Evolutionary conservation across 2,888 invertebrate genomes (phyloP).

Genomic region (Hipparchia semele): DNA sequence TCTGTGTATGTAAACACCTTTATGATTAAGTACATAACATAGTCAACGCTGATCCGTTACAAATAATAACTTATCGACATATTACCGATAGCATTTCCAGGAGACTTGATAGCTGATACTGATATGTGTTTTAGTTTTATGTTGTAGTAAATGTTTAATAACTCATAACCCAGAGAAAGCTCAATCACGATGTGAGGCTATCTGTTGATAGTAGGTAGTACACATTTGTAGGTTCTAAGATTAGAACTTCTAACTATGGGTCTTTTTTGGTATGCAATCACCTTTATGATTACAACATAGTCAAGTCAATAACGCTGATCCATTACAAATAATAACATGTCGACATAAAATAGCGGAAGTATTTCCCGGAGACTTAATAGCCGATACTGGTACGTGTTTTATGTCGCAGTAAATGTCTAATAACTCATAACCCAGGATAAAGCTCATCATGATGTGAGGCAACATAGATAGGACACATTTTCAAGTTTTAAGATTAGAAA

Average conservation of each 20-base stretch:
- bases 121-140: constrained; percentile 41
- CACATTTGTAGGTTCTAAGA: not conserved
- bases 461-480: not conserved
- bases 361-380: constrained; percentile 7
- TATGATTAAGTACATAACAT: not conserved
- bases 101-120: constrained; percentile 6
- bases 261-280: too few species aligned
- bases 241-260: too few species aligned
- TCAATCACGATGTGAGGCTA: constrained; percentile 1
- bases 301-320: constrained; percentile 14
- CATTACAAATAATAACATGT: constrained; percentile 15
- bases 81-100: constrained; percentile 5
- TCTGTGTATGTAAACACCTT: too few species aligned
- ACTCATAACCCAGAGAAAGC: constrained; percentile 37
- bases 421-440: constrained; percentile 39
- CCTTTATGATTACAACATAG: not conserved
- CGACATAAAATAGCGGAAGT: constrained; percentile 8
- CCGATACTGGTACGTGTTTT: constrained; percentile 31
- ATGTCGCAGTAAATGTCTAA: constrained; percentile 44
- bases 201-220: too few species aligned
- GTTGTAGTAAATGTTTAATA: constrained; percentile 44
- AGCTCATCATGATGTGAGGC: constrained; percentile 16
- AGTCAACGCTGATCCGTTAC: constrained; percentile 11
- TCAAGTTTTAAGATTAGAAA: not conserved
- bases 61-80: constrained; percentile 11